Base-by-base conservation (phyloP, 2,888 invertebrate genomes). In the Lepetodrilus schrolli region DNA sequence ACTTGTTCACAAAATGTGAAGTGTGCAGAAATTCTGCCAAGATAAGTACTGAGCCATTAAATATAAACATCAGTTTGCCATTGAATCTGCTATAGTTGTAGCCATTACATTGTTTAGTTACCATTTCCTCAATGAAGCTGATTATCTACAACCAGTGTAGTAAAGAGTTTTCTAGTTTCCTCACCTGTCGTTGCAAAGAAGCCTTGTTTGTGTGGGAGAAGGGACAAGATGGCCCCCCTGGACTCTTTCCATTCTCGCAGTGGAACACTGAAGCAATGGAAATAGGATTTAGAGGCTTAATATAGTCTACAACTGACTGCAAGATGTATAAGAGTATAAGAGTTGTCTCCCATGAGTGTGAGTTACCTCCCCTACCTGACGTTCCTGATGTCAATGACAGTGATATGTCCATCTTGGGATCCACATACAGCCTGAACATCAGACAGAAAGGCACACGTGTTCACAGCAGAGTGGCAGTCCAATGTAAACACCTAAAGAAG, bases 131-230 rank as follows among this genome's bases (percentile, higher is more conserved):
- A n/a, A n/a, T n/a, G n/a, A n/a, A n/a, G n/a, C n/a, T n/a, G n/a
- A n/a, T n/a, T n/a, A n/a, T n/a, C n/a, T n/a, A n/a, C n/a, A n/a
- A n/a, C n/a, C n/a, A n/a, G n/a, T n/a, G n/a, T n/a, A n/a, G n/a
- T n/a, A n/a, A n/a, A n/a, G n/a, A n/a, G n/a, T n/a, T n/a, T n/a
- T n/a, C n/a, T n/a, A n/a, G n/a, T n/a, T n/a, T n/a, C n/a, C n/a
- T n/a, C n/a, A 90, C 93, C 93, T 76, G 93, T 92, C 5, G 93
- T 93, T 20, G 92, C 91, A 51, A 93, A 91, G 77, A 93, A 92
- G 74, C 93, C 92, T 69, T 92, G 90, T 77, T 92, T 91, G 48
- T 92, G 88, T n/a, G 91, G 85, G 38, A 91, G 85, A 76, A 94
- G 74, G 78, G 93, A 92, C 0, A 93, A 87, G 0, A 94, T 92